These are phyloP conservation scores for Dromaius novaehollandiae DNA, from an alignment of 2,113 vertebrate genomes.

Conservation along the genomic window DNA sequence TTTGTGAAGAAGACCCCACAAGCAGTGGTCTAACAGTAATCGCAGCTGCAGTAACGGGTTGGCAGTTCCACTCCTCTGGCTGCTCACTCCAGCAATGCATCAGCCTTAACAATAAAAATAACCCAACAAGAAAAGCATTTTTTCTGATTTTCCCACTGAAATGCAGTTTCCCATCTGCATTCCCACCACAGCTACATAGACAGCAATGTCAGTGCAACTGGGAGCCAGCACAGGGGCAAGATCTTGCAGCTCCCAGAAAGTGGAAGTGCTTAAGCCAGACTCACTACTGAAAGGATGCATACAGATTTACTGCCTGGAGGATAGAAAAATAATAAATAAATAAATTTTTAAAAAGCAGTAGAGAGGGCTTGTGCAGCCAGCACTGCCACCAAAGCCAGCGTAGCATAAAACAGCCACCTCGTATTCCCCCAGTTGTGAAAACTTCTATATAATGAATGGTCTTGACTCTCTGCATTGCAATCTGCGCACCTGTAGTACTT, in stretches of 20 bases:
- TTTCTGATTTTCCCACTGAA: not conserved
- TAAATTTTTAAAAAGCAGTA: not conserved
- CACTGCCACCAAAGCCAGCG: not conserved
- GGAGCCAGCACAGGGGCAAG: not conserved
- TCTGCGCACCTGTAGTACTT: not conserved
- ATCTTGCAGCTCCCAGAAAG: not conserved
- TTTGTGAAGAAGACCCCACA: not conserved
- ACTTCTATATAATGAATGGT: not conserved
- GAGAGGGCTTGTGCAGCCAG: not conserved
- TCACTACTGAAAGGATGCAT: not conserved
- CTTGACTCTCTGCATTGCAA: not conserved
- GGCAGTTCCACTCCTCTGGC: not conserved
- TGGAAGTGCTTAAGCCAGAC: not conserved
- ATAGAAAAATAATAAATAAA: not conserved
- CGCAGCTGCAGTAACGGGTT: not conserved
- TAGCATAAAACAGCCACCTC: not conserved
- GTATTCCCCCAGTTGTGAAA: not conserved
- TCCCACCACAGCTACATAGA: not conserved
- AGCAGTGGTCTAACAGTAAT: not conserved
- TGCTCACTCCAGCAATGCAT: not conserved
- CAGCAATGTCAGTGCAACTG: fast-evolving
- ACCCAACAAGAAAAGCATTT: not conserved
- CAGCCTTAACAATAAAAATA: not conserved
- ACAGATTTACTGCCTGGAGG: not conserved
- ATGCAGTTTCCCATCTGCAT: not conserved